Evolutionary conservation across 2,888 invertebrate genomes (phyloP).

Genomic region (Drosophila peninsularis): DNA sequence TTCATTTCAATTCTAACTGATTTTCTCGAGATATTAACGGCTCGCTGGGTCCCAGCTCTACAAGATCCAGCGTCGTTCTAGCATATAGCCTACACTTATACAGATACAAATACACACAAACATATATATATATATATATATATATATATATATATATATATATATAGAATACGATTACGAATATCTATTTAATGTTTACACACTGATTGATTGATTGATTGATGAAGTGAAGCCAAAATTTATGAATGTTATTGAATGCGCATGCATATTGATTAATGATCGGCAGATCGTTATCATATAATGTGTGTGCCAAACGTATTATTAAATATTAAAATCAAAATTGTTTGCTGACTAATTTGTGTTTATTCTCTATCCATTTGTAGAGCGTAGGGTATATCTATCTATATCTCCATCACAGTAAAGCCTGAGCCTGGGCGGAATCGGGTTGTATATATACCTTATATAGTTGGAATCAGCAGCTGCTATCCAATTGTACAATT

Average conservation of each 20-base stretch:
- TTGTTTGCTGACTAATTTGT: slow-evolving; percentile 63
- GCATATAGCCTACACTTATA: slow-evolving; percentile 57
- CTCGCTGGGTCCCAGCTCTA: slow-evolving; percentile 20
- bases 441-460: too few species aligned
- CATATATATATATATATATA: slow-evolving; percentile 24
- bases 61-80: slow-evolving; percentile 34
- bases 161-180: slow-evolving; percentile 26
- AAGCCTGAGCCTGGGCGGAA: too few species aligned
- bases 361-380: background rate
- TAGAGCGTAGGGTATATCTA: too few species aligned
- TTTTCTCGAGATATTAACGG: slow-evolving; percentile 40
- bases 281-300: slow-evolving; percentile 16
- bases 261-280: slow-evolving; percentile 36
- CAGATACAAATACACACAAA: slow-evolving; percentile 44
- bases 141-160: slow-evolving; percentile 30
- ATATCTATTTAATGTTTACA: slow-evolving; percentile 20
- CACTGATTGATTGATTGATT: slow-evolving; percentile 22
- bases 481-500: too few species aligned
- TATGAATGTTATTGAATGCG: slow-evolving; percentile 56
- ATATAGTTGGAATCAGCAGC: too few species aligned
- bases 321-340: slow-evolving; percentile 65
- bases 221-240: slow-evolving; percentile 73
- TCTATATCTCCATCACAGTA: too few species aligned
- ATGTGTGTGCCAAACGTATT: slow-evolving; percentile 55
- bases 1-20: slow-evolving; percentile 14